These are phyloP conservation scores for Drosophila sordidapex DNA, from an alignment of 2,888 invertebrate species.

Conservation along the genomic window DNA sequence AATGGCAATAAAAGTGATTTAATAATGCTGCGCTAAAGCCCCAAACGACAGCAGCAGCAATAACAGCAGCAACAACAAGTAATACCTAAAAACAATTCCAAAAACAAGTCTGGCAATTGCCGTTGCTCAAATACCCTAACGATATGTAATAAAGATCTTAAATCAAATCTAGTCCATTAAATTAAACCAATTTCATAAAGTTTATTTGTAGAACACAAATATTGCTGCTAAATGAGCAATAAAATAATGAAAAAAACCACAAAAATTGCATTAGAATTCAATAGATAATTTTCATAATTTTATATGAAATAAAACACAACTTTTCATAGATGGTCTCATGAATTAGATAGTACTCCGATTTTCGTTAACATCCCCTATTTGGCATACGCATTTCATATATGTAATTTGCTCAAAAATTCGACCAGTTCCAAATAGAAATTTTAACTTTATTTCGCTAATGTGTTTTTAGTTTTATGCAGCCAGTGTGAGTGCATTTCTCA, in stretches of 20 bases:
- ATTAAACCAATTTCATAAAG: neutral
- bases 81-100: conserved; percentile 5
- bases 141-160: neutral
- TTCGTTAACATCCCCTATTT: neutral
- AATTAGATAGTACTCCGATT: neutral
- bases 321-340: neutral
- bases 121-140: conserved; percentile 11
- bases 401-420: neutral
- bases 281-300: neutral
- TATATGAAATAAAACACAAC: neutral
- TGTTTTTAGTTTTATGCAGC: neutral
- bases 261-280: neutral
- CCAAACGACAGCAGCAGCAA: conserved; percentile 49
- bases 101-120: neutral
- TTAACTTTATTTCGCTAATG: neutral
- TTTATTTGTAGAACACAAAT: neutral
- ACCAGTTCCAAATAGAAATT: neutral
- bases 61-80: conserved; percentile 24
- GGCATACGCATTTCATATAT: neutral
- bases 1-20: conserved; percentile 80
- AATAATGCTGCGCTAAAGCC: conserved; percentile 66
- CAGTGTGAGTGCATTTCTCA: neutral
- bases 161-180: neutral
- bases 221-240: neutral
- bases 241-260: neutral